A percentile compares a stretch with the other conserved stretches of the same genome.
Evolutionary conservation across 2,113 vertebrate species (phyloP).

Genomic region (Sylvilagus bachmani): DNA sequence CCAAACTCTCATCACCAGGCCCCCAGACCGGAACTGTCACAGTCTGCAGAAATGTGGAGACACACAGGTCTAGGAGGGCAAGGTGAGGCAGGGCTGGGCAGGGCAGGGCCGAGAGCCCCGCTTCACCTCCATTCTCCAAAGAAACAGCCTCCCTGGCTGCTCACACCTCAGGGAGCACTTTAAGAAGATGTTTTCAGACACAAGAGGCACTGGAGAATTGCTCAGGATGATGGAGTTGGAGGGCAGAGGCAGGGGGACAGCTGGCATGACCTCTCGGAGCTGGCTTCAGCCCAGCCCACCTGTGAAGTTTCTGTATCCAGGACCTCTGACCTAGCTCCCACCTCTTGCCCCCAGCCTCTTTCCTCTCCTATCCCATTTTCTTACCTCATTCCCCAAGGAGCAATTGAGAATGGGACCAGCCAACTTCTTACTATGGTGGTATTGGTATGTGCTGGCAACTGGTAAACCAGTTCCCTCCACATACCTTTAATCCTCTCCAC

Average conservation of each 20-base stretch:
- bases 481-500: not conserved
- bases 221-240: not conserved
- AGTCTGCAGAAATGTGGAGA: not conserved
- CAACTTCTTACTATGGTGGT: not conserved
- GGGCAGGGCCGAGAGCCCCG: not conserved
- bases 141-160: not conserved
- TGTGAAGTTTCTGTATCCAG: not conserved
- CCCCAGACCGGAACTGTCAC: not conserved
- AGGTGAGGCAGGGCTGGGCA: not conserved
- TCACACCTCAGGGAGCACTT: not conserved
- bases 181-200: not conserved
- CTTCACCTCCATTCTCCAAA: not conserved
- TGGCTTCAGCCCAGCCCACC: not conserved
- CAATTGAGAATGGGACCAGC: not conserved
- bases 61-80: not conserved
- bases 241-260: not conserved
- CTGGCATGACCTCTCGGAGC: not conserved
- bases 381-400: not conserved
- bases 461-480: conserved; percentile 16
- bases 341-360: not conserved
- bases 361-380: not conserved
- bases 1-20: not conserved
- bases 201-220: not conserved
- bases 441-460: not conserved
- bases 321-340: not conserved